phyloP scores from a whole-genome alignment of 1,140 invertebrate genomes.

The Nilaparvata lugens region DNA sequence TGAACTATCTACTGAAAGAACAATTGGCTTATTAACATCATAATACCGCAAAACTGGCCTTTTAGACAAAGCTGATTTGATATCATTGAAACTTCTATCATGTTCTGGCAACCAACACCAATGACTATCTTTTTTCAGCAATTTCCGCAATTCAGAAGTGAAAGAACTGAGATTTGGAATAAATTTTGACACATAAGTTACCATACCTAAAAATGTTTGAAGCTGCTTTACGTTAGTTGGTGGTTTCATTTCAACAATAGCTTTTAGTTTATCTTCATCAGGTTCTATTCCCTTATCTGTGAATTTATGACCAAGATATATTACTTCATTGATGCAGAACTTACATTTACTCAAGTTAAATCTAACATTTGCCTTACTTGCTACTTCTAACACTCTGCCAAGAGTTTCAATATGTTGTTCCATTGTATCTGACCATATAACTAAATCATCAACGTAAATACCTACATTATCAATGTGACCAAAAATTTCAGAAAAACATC shows the following conservation, averaged over 20 bases:
- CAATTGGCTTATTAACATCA: background rate
- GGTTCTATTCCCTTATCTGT: background rate
- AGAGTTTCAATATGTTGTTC: slow-evolving; percentile 1
- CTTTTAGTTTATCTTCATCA: slow-evolving; percentile 8
- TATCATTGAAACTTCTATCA: background rate
- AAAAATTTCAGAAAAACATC: slow-evolving; percentile 1
- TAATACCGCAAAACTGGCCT: background rate
- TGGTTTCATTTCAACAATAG: slow-evolving; percentile 1
- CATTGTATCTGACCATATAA: background rate
- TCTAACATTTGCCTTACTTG: slow-evolving; percentile 5
- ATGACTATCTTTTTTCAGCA: background rate
- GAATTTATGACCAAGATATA: slow-evolving; percentile 5
- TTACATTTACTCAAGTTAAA: slow-evolving; percentile 13
- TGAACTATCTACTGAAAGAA: background rate
- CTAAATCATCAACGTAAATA: slow-evolving; percentile 10
- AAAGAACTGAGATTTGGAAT: background rate
- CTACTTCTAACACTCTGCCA: background rate
- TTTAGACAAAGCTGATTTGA: background rate
- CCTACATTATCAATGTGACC: background rate
- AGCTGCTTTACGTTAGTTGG: background rate
- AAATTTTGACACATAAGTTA: background rate
- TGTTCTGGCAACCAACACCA: background rate
- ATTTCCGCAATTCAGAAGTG: background rate
- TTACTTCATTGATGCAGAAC: background rate
- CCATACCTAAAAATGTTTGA: background rate